Conservation (phyloP, 2,888 invertebrate species). For the Pterobdella sp. region DNA sequence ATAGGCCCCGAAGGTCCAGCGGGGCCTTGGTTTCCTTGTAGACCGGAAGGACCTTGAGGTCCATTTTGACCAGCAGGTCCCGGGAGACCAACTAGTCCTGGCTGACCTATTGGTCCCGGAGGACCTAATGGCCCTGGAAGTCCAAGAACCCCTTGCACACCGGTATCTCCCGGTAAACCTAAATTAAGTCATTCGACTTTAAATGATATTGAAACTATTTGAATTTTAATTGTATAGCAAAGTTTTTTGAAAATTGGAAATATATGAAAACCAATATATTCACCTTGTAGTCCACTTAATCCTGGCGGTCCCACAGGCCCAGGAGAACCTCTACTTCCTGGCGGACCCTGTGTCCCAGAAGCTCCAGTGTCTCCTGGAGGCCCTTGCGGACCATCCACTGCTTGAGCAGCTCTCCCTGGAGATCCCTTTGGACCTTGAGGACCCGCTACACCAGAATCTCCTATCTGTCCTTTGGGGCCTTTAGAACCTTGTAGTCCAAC, state of each 20-base stretch:
- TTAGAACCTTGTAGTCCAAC: constrained; percentile 30
- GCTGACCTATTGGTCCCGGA: constrained; percentile 20
- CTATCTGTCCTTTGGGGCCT: constrained; percentile 33
- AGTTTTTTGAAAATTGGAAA: no score
- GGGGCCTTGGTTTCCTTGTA: constrained; percentile 20
- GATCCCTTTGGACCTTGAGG: constrained; percentile 31
- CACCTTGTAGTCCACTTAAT: constrained; percentile 6
- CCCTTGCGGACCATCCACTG: constrained; percentile 32
- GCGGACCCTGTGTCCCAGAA: constrained; percentile 34
- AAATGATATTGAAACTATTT: no score
- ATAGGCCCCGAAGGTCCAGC: constrained; percentile 21
- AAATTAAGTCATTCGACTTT: background rate
- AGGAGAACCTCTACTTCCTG: constrained; percentile 1
- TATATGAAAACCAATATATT: no score
- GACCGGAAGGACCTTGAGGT: constrained; percentile 16
- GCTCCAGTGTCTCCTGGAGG: constrained; percentile 36
- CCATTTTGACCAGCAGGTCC: constrained; percentile 17
- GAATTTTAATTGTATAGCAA: no score
- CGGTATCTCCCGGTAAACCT: constrained; percentile 29
- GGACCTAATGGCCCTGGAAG: constrained; percentile 21
- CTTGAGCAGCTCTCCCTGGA: constrained; percentile 26
- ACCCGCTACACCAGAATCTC: constrained; percentile 34
- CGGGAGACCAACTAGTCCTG: constrained; percentile 17
- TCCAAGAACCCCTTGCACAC: constrained; percentile 19
- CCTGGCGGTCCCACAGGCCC: constrained; percentile 19